These are phyloP conservation scores for Cephalophus harveyi DNA, from an alignment of 2,113 vertebrate genomes.

Conservation along the genomic window DNA sequence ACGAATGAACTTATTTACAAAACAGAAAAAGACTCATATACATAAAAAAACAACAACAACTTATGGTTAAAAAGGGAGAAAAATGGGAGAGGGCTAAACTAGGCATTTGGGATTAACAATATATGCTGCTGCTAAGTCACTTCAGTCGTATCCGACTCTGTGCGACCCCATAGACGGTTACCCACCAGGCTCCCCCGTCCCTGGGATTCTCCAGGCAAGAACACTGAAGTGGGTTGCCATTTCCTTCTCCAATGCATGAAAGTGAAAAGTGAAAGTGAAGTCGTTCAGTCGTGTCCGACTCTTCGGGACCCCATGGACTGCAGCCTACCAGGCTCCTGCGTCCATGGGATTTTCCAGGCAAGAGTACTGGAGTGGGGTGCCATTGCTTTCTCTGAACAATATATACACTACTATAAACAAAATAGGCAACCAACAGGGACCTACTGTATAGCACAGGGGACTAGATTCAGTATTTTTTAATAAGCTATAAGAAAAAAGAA, in stretches of 20 bases:
- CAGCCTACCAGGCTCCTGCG: no score
- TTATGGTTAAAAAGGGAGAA: neutral
- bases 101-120: neutral
- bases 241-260: no score
- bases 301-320: accelerated
- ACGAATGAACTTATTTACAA: neutral
- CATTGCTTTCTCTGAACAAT: no score
- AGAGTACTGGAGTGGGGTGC: no score
- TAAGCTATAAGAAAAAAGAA: neutral
- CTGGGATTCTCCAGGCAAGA: no score
- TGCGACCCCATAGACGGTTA: accelerated
- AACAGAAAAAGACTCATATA: neutral
- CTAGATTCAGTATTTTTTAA: neutral
- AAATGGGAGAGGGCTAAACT: neutral
- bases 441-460: neutral
- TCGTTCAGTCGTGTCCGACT: accelerated
- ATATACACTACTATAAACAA: neutral
- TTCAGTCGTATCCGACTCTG: no score
- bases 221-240: no score
- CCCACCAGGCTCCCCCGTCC: no score
- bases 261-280: no score
- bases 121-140: neutral
- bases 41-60: neutral
- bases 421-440: neutral
- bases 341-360: no score